These are phyloP conservation scores for Protobothrops mucrosquamatus DNA, from an alignment of 2,113 vertebrate species.

Conservation along the genomic window DNA sequence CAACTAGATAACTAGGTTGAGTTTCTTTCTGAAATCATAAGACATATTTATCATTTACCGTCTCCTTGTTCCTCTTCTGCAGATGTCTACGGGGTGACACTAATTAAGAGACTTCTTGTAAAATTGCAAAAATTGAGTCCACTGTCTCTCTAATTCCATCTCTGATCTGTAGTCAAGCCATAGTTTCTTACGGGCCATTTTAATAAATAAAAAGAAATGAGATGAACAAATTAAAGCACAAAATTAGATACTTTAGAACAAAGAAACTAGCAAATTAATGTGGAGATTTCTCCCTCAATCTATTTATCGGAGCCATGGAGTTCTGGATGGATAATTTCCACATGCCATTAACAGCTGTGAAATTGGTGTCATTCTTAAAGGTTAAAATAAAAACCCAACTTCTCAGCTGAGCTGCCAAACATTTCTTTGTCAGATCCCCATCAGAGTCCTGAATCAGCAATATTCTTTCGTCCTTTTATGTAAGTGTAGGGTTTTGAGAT, in stretches of 20 bases:
- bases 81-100: background rate
- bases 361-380: constrained; percentile 63
- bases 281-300: constrained; percentile 37
- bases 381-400: constrained; percentile 61
- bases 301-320: constrained; percentile 32
- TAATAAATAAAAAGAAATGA: background rate
- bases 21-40: background rate
- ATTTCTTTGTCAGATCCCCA: constrained; percentile 48
- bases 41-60: background rate
- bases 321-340: constrained; percentile 55
- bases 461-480: background rate
- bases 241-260: constrained; percentile 46
- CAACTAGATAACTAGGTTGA: background rate
- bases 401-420: constrained; percentile 51
- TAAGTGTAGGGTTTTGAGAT: background rate
- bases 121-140: background rate
- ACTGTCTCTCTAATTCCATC: background rate
- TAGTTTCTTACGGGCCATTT: constrained; percentile 43
- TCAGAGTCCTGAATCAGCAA: constrained; percentile 45
- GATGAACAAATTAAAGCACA: constrained; percentile 45
- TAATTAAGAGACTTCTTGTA: background rate
- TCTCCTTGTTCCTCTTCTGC: background rate
- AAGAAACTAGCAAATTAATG: constrained; percentile 49
- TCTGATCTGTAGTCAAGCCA: constrained; percentile 11
- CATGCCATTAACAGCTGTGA: constrained; percentile 61